These are phyloP conservation scores for Pentalonia nigronervosa DNA, from an alignment of 1,140 invertebrate species.

Conservation along the genomic window DNA sequence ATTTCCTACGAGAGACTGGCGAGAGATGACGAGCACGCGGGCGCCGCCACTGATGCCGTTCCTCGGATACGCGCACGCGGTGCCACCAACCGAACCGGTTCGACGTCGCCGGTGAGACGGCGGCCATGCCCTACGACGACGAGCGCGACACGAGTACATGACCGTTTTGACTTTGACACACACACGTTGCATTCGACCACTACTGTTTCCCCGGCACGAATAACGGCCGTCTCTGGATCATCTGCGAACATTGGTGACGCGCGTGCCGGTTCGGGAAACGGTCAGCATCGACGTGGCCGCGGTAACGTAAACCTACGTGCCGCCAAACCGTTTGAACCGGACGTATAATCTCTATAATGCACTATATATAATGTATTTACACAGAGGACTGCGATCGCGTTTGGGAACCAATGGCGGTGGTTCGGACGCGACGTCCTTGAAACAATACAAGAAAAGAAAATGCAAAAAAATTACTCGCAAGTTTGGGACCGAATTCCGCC, in stretches of 20 bases:
- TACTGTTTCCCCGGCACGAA: not conserved
- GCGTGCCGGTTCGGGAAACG: not conserved
- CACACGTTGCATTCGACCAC: not conserved
- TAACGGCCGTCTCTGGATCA: not conserved
- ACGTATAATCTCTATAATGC: not conserved
- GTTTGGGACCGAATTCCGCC: slow-evolving; percentile 41
- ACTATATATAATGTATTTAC: not conserved
- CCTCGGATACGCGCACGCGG: slow-evolving; percentile 3
- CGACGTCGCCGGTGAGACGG: not conserved
- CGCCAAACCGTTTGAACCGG: not conserved
- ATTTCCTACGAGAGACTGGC: not conserved
- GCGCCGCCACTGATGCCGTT: not conserved
- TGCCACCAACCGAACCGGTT: slow-evolving; percentile 31
- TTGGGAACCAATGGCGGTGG: slow-evolving; percentile 47
- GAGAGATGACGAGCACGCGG: slow-evolving; percentile 35
- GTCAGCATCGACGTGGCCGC: not conserved
- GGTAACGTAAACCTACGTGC: not conserved
- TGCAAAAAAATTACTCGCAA: slow-evolving; percentile 44
- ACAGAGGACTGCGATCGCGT: not conserved
- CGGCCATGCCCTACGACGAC: not conserved
- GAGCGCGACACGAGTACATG: not conserved
- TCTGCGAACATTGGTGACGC: not conserved
- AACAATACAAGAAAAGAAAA: not conserved
- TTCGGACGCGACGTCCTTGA: slow-evolving; percentile 38
- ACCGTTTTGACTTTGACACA: slow-evolving; percentile 8